A percentile compares a stretch with the other conserved stretches of the same genome.
Evolutionary conservation across 2,113 vertebrate genomes (phyloP).

Genomic region (Xerus inauris): DNA sequence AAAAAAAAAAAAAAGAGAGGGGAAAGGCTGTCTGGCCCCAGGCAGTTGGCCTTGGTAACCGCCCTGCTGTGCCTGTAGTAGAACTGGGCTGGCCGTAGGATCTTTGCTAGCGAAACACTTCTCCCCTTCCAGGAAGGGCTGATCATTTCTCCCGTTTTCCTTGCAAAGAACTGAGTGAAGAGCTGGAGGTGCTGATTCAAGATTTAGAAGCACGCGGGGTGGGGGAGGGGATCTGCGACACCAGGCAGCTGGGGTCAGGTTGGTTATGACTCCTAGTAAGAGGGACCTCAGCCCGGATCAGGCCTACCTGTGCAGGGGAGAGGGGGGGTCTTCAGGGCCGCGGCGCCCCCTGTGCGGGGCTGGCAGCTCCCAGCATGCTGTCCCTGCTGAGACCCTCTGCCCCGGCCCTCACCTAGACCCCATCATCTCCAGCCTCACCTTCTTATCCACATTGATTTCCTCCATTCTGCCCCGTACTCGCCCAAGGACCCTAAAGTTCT

Average conservation of each 20-base stretch:
- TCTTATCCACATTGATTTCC: not conserved
- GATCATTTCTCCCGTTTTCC: not conserved
- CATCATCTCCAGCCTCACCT: not conserved
- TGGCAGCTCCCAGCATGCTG: conserved; percentile 68
- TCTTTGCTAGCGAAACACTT: not conserved
- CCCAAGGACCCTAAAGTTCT: not conserved
- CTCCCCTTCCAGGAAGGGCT: not conserved
- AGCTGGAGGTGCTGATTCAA: not conserved
- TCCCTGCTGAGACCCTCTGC: conserved; percentile 39
- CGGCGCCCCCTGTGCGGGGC: conserved; percentile 69
- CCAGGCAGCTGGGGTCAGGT: conserved; percentile 16
- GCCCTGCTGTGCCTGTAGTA: too few species aligned
- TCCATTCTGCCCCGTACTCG: not conserved
- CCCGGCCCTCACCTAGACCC: conserved; percentile 12
- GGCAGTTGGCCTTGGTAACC: not conserved
- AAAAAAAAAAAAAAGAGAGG: too few species aligned
- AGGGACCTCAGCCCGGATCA: conserved; percentile 3
- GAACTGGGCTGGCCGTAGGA: not conserved
- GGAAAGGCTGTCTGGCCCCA: not conserved
- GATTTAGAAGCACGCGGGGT: not conserved
- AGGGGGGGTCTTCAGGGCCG: conserved; percentile 78
- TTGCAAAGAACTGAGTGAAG: not conserved
- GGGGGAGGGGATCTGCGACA: not conserved
- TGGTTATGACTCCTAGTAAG: not conserved
- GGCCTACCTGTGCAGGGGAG: conserved; percentile 81